Evolutionary conservation across 1,140 invertebrate genomes (phyloP).

Genomic region (Lethrus apterus): DNA sequence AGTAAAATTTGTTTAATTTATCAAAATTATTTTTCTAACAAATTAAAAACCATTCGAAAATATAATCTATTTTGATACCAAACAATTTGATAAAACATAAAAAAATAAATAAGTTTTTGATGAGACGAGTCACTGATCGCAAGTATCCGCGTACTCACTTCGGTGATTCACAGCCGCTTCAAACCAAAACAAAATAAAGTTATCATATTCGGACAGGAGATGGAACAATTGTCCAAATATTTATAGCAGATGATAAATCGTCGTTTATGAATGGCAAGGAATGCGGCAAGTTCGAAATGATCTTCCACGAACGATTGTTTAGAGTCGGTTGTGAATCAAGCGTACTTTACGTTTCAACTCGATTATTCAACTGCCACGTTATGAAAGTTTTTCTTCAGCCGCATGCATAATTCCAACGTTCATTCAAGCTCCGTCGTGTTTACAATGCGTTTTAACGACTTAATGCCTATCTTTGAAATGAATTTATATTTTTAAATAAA

Average conservation of each 20-base stretch:
- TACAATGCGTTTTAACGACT: background rate
- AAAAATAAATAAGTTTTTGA: background rate
- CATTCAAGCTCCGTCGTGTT: background rate
- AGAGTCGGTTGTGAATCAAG: background rate
- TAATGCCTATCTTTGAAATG: conserved; percentile 3
- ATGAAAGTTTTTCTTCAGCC: background rate
- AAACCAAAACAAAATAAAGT: too few species aligned
- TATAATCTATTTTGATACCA: too few species aligned
- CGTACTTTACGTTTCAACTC: background rate
- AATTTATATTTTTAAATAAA: too few species aligned
- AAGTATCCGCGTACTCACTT: too few species aligned
- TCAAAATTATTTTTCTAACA: too few species aligned
- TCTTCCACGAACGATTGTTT: too few species aligned
- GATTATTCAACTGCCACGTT: background rate
- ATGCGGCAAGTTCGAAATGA: conserved; percentile 1
- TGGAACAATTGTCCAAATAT: background rate
- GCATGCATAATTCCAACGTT: background rate
- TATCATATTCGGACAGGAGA: too few species aligned
- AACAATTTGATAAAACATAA: background rate
- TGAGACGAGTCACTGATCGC: too few species aligned
- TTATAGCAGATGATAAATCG: background rate
- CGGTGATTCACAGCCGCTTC: background rate
- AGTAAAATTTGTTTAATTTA: too few species aligned
- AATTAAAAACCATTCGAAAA: too few species aligned
- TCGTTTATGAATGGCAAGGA: conserved; percentile 2